Evolutionary conservation across 2,113 vertebrate genomes (phyloP).

Genomic region (Lamprologus speciosus): DNA sequence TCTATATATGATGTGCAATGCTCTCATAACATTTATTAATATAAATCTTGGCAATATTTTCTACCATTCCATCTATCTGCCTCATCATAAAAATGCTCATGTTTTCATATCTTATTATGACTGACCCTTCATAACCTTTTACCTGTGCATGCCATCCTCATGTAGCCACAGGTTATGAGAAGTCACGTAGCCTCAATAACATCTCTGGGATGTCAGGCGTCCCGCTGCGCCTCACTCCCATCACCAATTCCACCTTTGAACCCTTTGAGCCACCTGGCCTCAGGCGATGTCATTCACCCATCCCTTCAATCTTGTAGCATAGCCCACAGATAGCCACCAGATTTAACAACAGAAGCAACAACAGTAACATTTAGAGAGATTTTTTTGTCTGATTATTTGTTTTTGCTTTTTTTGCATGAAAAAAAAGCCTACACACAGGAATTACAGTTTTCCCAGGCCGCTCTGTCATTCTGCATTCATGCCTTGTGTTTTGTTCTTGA

Average conservation of each 20-base stretch:
- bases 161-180: conserved; percentile 82
- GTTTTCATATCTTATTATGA: neutral
- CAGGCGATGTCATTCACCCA: conserved; percentile 81
- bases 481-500: neutral
- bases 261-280: conserved; percentile 78
- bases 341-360: neutral
- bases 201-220: conserved; percentile 84
- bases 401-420: neutral
- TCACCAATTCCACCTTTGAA: conserved; percentile 72
- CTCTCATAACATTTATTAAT: conserved; percentile 23
- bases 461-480: neutral
- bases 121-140: conserved; percentile 6
- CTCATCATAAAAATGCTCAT: neutral
- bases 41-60: neutral
- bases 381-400: neutral
- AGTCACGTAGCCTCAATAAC: conserved; percentile 91
- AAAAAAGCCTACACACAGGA: neutral
- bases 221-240: conserved; percentile 80
- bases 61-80: neutral
- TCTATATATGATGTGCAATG: conserved; percentile 38
- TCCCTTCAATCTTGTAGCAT: conserved; percentile 86
- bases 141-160: neutral
- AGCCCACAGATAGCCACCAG: neutral
- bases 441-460: neutral
- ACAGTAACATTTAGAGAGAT: neutral